phyloP scores from a whole-genome alignment of 2,797 vertebrate genomes.

The Cossypha niveicapilla region DNA sequence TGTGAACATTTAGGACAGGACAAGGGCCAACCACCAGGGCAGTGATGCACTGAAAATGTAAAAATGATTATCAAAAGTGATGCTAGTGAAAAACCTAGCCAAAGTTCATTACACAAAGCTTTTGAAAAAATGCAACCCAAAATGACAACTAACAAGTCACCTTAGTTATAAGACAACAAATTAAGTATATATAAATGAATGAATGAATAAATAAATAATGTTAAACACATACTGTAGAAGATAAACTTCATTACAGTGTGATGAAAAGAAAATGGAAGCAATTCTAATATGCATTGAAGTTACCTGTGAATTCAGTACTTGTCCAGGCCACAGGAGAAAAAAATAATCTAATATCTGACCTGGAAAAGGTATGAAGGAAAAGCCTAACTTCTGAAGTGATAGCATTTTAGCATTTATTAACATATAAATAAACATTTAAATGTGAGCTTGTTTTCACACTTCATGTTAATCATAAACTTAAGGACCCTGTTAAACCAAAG shows the following conservation, averaged over 20 bases:
- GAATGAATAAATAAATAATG: background rate
- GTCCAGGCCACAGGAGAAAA: background rate
- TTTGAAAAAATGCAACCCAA: background rate
- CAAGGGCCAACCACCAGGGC: background rate
- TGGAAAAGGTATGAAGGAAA: background rate
- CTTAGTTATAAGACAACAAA: background rate
- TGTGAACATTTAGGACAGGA: background rate
- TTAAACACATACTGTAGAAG: background rate
- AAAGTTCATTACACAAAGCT: background rate
- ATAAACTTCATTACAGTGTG: background rate
- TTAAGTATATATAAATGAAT: background rate
- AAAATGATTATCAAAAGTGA: background rate
- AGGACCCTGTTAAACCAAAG: background rate
- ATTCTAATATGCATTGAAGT: background rate
- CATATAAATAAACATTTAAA: background rate
- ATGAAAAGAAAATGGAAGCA: background rate
- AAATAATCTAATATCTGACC: background rate
- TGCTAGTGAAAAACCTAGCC: background rate
- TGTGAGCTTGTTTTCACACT: background rate
- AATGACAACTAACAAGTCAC: background rate
- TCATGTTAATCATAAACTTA: background rate
- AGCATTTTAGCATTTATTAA: background rate
- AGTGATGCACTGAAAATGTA: background rate
- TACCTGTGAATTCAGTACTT: background rate
- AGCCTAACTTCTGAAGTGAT: background rate